phyloP scores from a whole-genome alignment of 1,140 invertebrate species.

The Zaprionus kolodkinae region DNA sequence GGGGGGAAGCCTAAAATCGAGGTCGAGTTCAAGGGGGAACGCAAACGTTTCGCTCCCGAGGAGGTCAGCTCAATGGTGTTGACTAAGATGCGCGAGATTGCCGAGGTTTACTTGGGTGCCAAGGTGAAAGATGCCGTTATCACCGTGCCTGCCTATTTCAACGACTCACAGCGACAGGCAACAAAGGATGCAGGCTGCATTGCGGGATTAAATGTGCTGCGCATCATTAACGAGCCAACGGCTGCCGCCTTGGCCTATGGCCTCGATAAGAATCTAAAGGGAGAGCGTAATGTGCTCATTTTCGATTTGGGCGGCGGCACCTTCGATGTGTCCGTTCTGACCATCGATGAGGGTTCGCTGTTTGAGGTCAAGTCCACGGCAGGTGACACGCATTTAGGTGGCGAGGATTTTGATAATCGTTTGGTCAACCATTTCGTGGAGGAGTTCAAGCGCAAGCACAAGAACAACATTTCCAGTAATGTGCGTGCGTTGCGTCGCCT shows the following conservation, averaged over 20 bases:
- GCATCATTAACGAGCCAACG: constrained; percentile 93
- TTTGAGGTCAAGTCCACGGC: constrained; percentile 93
- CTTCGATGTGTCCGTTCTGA: constrained; percentile 94
- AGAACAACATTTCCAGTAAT: constrained; percentile 91
- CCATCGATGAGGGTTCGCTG: constrained; percentile 93
- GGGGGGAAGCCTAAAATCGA: constrained; percentile 90
- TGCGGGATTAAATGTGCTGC: constrained; percentile 91
- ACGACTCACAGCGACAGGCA: constrained; percentile 88
- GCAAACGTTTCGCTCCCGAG: constrained; percentile 91
- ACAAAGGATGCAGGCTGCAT: constrained; percentile 92
- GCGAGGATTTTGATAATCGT: constrained; percentile 92
- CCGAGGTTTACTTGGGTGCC: constrained; percentile 86
- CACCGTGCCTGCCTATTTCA: constrained; percentile 89
- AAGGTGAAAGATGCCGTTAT: constrained; percentile 88
- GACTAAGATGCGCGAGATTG: constrained; percentile 90
- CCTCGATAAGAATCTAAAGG: constrained; percentile 92
- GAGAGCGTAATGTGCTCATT: constrained; percentile 90
- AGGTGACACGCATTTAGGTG: constrained; percentile 90
- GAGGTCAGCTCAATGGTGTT: constrained; percentile 95
- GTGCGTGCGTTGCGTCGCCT: constrained; percentile 91
- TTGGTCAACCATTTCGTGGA: constrained; percentile 91
- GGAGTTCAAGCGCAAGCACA: constrained; percentile 94
- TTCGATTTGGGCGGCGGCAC: constrained; percentile 91
- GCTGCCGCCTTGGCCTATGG: constrained; percentile 93
- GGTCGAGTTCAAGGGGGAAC: constrained; percentile 91